Conservation (phyloP, 2,888 invertebrate genomes). For the Monoplex corrugatus region DNA sequence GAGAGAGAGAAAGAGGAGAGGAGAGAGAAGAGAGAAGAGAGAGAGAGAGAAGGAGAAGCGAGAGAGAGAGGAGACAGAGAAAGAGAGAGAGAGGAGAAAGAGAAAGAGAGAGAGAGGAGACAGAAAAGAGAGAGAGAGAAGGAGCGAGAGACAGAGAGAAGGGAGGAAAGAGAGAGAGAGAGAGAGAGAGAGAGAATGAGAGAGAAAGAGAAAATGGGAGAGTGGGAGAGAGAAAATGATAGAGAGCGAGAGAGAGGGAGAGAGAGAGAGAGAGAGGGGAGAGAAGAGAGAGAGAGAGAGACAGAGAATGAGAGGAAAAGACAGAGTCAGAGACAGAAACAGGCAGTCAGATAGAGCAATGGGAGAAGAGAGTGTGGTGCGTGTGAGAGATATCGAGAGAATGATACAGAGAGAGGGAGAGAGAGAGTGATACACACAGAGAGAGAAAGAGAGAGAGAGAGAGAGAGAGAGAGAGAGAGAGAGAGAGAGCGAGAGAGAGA, state of each 20-base stretch:
- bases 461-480: neutral
- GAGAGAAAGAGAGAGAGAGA: neutral
- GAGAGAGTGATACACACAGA: neutral
- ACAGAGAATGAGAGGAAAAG: slow-evolving; percentile 18
- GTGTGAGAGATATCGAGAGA: neutral
- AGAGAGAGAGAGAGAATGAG: slow-evolving; percentile 30
- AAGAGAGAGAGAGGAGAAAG: neutral
- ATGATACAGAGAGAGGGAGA: neutral
- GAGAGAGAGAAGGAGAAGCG: too few species aligned
- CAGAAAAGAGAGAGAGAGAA: neutral
- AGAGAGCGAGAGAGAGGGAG: slow-evolving; percentile 21
- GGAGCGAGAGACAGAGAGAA: neutral
- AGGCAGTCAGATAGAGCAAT: neutral
- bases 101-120: neutral
- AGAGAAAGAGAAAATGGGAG: neutral
- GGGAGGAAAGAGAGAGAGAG: slow-evolving; percentile 10
- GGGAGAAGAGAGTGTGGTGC: neutral
- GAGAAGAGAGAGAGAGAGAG: slow-evolving; percentile 4
- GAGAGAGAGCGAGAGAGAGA: neutral
- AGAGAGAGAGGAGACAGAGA: neutral
- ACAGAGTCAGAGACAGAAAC: neutral
- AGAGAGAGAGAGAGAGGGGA: neutral
- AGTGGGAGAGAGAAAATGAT: neutral
- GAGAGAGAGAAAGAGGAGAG: too few species aligned
- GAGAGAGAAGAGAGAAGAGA: too few species aligned